Evolutionary conservation across 2,113 vertebrate species (phyloP).

Genomic region (Oncorhynchus gorbuscha): DNA sequence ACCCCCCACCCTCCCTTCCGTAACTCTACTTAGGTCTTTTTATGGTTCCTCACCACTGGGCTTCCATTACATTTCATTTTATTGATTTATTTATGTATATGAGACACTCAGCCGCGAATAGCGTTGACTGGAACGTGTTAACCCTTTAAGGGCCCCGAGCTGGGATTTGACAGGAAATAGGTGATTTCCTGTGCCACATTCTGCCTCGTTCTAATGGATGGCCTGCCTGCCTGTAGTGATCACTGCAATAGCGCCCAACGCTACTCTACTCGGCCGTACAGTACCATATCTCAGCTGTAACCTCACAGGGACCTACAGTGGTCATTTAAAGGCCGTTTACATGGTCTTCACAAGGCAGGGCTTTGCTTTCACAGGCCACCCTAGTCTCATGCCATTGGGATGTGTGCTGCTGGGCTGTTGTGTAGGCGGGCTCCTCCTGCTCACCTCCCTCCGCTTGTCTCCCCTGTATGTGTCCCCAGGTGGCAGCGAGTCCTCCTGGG

Average conservation of each 20-base stretch:
- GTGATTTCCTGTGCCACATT: too few species aligned
- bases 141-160: slow-evolving; percentile 7
- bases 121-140: slow-evolving; percentile 8
- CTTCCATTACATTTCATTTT: slow-evolving; percentile 7
- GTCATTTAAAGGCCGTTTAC: too few species aligned
- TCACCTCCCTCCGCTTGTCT: slow-evolving; percentile 12
- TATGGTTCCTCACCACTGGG: slow-evolving; percentile 23
- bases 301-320: too few species aligned
- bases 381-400: background rate
- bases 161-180: too few species aligned
- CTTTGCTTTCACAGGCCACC: too few species aligned
- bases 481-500: slow-evolving; percentile 86
- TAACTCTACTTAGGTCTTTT: slow-evolving; percentile 48
- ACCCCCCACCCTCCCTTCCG: background rate
- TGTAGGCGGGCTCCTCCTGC: background rate
- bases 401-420: background rate
- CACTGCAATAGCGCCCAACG: too few species aligned
- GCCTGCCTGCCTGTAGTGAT: too few species aligned
- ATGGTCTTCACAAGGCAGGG: too few species aligned
- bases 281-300: too few species aligned
- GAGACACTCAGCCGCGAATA: slow-evolving; percentile 19
- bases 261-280: too few species aligned
- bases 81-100: slow-evolving; percentile 50
- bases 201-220: too few species aligned
- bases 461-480: slow-evolving; percentile 61